phyloP scores from a whole-genome alignment of 2,113 vertebrate species.

The Thryonomys swinderianus region DNA sequence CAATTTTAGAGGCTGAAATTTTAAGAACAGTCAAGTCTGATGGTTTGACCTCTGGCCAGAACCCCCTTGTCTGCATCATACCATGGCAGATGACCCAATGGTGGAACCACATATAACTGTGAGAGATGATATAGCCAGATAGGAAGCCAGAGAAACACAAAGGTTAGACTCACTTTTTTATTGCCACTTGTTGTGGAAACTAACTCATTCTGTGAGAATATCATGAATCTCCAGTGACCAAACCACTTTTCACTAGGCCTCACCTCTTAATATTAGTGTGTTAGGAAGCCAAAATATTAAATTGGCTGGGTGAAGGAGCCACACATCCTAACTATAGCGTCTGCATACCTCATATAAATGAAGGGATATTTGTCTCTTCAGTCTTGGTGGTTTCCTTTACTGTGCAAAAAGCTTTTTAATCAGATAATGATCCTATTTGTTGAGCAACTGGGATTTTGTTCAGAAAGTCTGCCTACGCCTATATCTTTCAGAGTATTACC shows the following conservation, averaged over 20 bases:
- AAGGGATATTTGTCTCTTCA: too few relatives aligned
- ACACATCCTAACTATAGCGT: too few relatives aligned
- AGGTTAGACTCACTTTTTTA: neutral
- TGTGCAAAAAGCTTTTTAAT: too few relatives aligned
- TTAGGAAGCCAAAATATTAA: too few relatives aligned
- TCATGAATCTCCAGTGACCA: neutral
- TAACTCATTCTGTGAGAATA: neutral
- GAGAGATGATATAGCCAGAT: neutral
- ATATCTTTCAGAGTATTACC: too few relatives aligned
- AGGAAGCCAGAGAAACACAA: neutral
- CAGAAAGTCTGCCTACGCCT: too few relatives aligned
- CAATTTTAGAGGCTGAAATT: neutral
- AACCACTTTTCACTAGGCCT: neutral
- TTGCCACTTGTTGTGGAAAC: neutral
- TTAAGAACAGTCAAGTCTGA: neutral
- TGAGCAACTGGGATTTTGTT: too few relatives aligned
- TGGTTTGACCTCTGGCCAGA: neutral
- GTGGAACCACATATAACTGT: neutral
- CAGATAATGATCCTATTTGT: too few relatives aligned
- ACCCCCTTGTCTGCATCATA: neutral
- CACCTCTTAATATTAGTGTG: neutral
- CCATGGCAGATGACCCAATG: neutral
- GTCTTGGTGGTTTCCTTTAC: too few relatives aligned
- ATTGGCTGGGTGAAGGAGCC: too few relatives aligned
- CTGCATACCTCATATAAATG: too few relatives aligned